Evolutionary conservation across 2,888 invertebrate genomes (phyloP).

Genomic region (Drosophila hamatofila): DNA sequence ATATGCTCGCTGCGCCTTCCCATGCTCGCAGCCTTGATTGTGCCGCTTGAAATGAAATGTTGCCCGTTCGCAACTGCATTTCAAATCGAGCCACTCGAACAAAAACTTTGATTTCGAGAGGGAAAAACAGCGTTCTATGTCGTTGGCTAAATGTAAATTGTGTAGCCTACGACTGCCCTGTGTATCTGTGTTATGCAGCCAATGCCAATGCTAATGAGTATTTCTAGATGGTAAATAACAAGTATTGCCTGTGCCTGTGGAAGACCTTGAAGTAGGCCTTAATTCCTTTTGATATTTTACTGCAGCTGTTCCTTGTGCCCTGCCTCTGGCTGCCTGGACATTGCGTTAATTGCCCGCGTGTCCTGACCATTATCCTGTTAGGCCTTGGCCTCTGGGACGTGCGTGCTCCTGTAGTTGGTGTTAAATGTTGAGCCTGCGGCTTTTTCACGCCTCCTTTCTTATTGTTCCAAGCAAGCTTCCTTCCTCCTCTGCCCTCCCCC

Average conservation of each 20-base stretch:
- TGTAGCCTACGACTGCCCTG: not conserved
- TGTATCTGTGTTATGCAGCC: not conserved
- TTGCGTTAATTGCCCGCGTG: constrained; percentile 55
- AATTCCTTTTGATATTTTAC: not conserved
- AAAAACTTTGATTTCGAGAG: constrained; percentile 1
- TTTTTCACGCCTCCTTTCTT: constrained; percentile 70
- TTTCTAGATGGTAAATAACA: not conserved
- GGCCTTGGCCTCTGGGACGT: constrained; percentile 51
- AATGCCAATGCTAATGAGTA: not conserved
- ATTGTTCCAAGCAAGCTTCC: constrained; percentile 45
- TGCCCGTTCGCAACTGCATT: constrained; percentile 68
- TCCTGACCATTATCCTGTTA: constrained; percentile 58
- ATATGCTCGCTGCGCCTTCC: constrained; percentile 37
- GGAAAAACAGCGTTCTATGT: not conserved
- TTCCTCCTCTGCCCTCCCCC: too few species aligned
- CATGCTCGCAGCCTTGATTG: constrained; percentile 40
- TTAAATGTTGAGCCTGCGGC: constrained; percentile 68
- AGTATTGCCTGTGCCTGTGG: not conserved
- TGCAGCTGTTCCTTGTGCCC: not conserved
- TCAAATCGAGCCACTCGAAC: constrained; percentile 25
- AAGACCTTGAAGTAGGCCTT: not conserved
- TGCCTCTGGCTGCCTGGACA: not conserved
- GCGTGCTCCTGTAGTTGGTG: constrained; percentile 51
- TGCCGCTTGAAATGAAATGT: constrained; percentile 68
- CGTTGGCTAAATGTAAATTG: not conserved